Evolutionary conservation across 2,113 vertebrate species (phyloP), one percentile per base, ranked within the genome.

Genomic region (Thunnus thynnus): DNA sequence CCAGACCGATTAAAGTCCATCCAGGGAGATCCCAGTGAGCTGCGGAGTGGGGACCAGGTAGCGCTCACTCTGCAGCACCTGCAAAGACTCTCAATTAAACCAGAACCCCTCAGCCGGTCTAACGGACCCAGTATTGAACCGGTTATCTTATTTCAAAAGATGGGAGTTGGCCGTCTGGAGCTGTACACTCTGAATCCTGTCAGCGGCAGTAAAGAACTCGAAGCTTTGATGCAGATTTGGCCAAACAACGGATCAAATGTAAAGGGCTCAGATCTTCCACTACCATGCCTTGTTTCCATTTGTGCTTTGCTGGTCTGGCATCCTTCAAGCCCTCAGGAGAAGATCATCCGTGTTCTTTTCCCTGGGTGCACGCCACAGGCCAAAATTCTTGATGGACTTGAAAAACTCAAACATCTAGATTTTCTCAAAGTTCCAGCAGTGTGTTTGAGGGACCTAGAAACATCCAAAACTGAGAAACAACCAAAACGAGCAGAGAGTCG

Each of bases 281-380:
- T 96, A 14, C 83, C 94, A 1, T 96, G 95, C 86, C 86, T 96
- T 17, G 95, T 95, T 0, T 99, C 97, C 0, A 80, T 96, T 54
- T 99, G 97, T 3, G 97, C 95, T 1, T 90, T 99, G 76, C 93
- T 99, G 0, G 96, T 99, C 18, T 99, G 98, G 98, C 97, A 97
- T 80, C 98, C 98, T 0, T 95, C 94, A 0, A 95, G 84, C 63
- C 94, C 94, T 13, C 71, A 76, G 0, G 98, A 99, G 63, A 98
- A 98, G 84, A 97, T 99, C 9, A 94, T 99, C 32, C 91, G 98
- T 0, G 97, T 97, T 14, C 91, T 99, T 0, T 99, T 99, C 80
- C 97, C 98, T 0, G 98, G 98, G 4, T 97, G 96, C 86, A 96
- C 98, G 0, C 97, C 98, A 0, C 98, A 98, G 48, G 72, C 87